Conservation (phyloP, 2,113 vertebrate species). For the Sebastes schlegelii region DNA sequence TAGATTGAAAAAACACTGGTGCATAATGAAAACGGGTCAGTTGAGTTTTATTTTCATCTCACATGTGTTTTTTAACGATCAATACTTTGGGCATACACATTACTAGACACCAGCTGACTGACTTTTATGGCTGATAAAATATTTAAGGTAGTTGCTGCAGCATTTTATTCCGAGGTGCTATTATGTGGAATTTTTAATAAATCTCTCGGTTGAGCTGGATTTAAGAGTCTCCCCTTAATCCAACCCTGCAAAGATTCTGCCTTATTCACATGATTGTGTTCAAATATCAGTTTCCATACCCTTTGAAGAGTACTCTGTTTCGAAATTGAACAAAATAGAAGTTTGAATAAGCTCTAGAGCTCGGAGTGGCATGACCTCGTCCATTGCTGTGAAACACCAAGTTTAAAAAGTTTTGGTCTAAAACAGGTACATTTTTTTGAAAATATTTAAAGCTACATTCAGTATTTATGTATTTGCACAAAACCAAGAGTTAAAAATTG, state of each 20-base stretch:
- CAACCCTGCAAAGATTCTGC: slow-evolving; percentile 8
- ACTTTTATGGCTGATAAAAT: slow-evolving; percentile 51
- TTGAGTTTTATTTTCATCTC: slow-evolving; percentile 25
- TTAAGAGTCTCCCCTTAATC: slow-evolving; percentile 17
- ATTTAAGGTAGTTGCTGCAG: slow-evolving; percentile 40
- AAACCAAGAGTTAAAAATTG: not conserved
- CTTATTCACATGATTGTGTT: slow-evolving; percentile 23
- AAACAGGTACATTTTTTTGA: not conserved
- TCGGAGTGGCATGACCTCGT: not conserved
- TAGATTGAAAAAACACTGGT: not conserved
- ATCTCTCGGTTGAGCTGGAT: slow-evolving; percentile 21
- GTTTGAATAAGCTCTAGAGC: not conserved
- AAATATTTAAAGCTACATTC: not conserved
- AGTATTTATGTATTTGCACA: not conserved
- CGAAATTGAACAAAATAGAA: not conserved
- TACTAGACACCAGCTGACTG: slow-evolving; percentile 17
- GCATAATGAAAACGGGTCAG: slow-evolving; percentile 1
- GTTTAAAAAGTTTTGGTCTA: not conserved
- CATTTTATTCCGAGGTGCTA: slow-evolving; percentile 13
- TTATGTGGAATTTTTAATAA: slow-evolving; percentile 43
- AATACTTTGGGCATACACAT: slow-evolving; percentile 12
- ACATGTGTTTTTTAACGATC: slow-evolving; percentile 20
- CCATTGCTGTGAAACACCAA: not conserved
- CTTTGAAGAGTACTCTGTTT: slow-evolving; percentile 19
- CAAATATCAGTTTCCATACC: not conserved